phyloP scores from a whole-genome alignment of 1,140 invertebrate genomes.

The Dreissena polymorpha region DNA sequence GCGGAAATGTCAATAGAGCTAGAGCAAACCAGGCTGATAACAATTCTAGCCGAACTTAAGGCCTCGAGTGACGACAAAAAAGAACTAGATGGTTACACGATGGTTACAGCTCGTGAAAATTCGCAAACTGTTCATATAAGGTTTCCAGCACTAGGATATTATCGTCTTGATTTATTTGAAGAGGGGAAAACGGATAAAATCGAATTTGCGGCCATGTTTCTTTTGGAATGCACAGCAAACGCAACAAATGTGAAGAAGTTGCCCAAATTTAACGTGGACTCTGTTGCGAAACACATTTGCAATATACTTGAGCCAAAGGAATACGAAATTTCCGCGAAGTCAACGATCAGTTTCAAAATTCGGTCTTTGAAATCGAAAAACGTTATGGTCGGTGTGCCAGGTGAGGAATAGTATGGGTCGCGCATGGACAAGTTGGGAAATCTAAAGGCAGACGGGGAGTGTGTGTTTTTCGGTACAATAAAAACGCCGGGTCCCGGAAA shows the following conservation, averaged over 20 bases:
- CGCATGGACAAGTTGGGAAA: slow-evolving; percentile 41
- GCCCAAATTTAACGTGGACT: slow-evolving; percentile 49
- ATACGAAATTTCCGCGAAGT: slow-evolving; percentile 42
- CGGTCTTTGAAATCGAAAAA: slow-evolving; percentile 31
- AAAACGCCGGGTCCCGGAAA: slow-evolving; percentile 42
- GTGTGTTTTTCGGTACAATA: slow-evolving; percentile 21
- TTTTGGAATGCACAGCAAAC: slow-evolving; percentile 33
- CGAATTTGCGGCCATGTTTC: slow-evolving; percentile 48
- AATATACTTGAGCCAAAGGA: slow-evolving; percentile 39
- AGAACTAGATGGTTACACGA: slow-evolving; percentile 31
- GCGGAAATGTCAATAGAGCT: slow-evolving; percentile 31
- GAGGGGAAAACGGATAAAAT: slow-evolving; percentile 46
- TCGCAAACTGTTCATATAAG: slow-evolving; percentile 27
- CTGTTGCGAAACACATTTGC: slow-evolving; percentile 32
- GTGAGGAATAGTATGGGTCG: slow-evolving; percentile 35
- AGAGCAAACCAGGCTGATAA: slow-evolving; percentile 25
- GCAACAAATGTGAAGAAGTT: slow-evolving; percentile 7
- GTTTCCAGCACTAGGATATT: slow-evolving; percentile 45
- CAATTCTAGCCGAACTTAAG: slow-evolving; percentile 35
- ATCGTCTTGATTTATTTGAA: slow-evolving; percentile 44
- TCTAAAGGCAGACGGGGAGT: slow-evolving; percentile 26
- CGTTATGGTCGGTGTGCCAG: slow-evolving; percentile 32
- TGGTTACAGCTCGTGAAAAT: slow-evolving; percentile 33
- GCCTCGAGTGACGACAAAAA: slow-evolving; percentile 27
- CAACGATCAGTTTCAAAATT: slow-evolving; percentile 29